Evolutionary conservation across 1,140 invertebrate genomes (phyloP).

Genomic region (Drosophila jambulina): DNA sequence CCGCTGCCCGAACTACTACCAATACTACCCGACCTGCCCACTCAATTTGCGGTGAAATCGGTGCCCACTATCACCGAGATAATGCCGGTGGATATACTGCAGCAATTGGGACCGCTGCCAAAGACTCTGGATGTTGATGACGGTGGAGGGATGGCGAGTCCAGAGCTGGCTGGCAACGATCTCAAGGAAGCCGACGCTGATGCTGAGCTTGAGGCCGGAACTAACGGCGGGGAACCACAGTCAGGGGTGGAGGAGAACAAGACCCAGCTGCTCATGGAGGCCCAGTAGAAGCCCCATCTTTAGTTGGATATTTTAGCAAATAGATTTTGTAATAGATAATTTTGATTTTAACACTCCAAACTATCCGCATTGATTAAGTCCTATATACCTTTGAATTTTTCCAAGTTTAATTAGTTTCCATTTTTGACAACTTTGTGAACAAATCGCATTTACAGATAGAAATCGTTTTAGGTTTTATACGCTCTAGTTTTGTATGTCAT

Average conservation of each 20-base stretch:
- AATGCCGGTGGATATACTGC: conserved; percentile 71
- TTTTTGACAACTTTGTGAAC: conserved; percentile 41
- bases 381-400: conserved; percentile 11
- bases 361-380: background rate
- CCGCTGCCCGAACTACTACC: conserved; percentile 56
- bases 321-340: conserved; percentile 52
- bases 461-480: conserved; percentile 34
- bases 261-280: conserved; percentile 39
- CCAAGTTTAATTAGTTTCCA: conserved; percentile 6
- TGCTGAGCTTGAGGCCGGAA: background rate
- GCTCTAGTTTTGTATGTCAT: conserved; percentile 30
- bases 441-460: conserved; percentile 66
- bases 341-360: conserved; percentile 9
- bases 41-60: conserved; percentile 52
- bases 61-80: conserved; percentile 64
- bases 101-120: conserved; percentile 65
- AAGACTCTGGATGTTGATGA: conserved; percentile 67
- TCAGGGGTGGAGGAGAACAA: conserved; percentile 15
- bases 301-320: conserved; percentile 41
- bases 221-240: conserved; percentile 3
- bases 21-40: conserved; percentile 25
- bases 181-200: conserved; percentile 21
- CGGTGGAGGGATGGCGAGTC: conserved; percentile 12
- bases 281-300: conserved; percentile 21
- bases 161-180: conserved; percentile 40